Evolutionary conservation across 2,888 invertebrate species (phyloP).

Genomic region (Hemithea aestivaria): DNA sequence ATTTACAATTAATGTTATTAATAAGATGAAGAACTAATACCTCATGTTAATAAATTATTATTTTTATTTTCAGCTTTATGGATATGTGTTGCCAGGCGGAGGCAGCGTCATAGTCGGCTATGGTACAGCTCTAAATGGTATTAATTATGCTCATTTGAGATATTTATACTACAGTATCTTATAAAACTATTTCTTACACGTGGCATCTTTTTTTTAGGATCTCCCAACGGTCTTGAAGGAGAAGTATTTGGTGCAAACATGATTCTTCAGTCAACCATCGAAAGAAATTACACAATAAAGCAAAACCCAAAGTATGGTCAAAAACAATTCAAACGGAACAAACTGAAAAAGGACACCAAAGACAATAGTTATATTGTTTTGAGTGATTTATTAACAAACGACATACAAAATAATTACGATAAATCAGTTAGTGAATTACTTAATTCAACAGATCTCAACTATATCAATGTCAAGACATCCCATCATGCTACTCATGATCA

Average conservation of each 20-base stretch:
- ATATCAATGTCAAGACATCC: conserved; percentile 40
- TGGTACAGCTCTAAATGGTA: conserved; percentile 83
- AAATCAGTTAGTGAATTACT: conserved; percentile 25
- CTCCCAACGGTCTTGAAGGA: conserved; percentile 83
- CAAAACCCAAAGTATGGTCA: conserved; percentile 46
- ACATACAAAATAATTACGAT: conserved; percentile 46
- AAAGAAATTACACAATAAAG: conserved; percentile 53
- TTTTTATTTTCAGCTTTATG: conserved; percentile 71
- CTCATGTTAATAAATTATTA: conserved; percentile 2
- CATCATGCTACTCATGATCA: conserved; percentile 40
- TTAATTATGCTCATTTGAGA: too few relatives aligned
- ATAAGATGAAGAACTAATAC: neutral
- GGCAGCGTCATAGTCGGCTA: conserved; percentile 85
- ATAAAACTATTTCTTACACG: too few relatives aligned
- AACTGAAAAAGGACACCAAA: conserved; percentile 37
- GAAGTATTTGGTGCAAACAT: conserved; percentile 83
- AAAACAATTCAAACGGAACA: conserved; percentile 50
- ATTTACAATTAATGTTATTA: conserved; percentile 1
- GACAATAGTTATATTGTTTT: conserved; percentile 51
- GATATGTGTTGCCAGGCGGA: conserved; percentile 74
- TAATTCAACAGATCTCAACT: conserved; percentile 36
- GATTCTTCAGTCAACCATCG: conserved; percentile 78
- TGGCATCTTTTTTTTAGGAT: conserved; percentile 47
- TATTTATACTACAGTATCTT: too few relatives aligned
- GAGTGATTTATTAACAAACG: conserved; percentile 48